Conservation (phyloP, 2,888 invertebrate genomes). For the Rhogogaster chlorosoma region DNA sequence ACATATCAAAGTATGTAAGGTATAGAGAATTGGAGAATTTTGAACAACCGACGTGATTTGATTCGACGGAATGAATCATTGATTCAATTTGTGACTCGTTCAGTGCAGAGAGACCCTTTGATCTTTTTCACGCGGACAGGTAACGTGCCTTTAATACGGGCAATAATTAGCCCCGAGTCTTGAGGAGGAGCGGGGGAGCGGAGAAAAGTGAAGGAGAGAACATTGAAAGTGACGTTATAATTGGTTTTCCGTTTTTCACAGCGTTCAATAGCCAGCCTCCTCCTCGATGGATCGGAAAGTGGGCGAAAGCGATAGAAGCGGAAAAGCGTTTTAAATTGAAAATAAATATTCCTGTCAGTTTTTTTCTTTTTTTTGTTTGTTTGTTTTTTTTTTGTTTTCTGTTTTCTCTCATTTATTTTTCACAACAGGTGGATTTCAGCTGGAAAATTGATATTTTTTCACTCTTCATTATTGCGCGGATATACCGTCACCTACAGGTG, state of each 20-base stretch:
- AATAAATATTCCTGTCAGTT: neutral
- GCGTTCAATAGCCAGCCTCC: slow-evolving; percentile 35
- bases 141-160: neutral
- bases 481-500: neutral
- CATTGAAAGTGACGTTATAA: slow-evolving; percentile 35
- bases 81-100: neutral
- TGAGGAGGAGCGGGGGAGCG: neutral
- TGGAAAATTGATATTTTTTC: neutral
- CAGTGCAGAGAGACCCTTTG: neutral
- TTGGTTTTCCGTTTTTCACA: slow-evolving; percentile 28
- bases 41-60: neutral
- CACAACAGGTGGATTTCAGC: slow-evolving; percentile 15
- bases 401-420: no score
- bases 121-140: neutral
- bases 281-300: neutral
- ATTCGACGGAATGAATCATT: neutral
- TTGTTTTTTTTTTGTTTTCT: neutral
- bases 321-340: neutral
- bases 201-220: neutral
- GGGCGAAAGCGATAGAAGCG: neutral
- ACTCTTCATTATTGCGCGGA: neutral
- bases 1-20: neutral
- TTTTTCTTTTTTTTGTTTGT: neutral
- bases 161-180: slow-evolving; percentile 27
- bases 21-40: neutral